phyloP scores from a whole-genome alignment of 2,797 vertebrate species.

The Psittacula derbiana region DNA sequence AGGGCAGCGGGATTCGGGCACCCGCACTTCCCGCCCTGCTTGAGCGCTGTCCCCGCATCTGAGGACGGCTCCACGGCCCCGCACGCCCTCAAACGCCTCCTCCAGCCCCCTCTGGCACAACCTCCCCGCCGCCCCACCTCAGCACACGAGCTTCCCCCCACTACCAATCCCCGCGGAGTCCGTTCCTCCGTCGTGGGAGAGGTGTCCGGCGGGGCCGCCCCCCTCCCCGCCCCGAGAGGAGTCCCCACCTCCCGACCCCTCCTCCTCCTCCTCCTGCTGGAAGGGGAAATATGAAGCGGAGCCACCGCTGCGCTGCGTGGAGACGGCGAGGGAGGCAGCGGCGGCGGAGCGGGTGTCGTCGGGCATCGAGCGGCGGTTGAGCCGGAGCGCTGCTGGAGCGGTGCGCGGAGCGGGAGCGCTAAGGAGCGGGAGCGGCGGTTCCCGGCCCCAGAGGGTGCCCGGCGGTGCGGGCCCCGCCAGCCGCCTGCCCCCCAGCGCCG shows the following conservation, averaged over 20 bases:
- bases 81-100: background rate
- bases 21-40: background rate
- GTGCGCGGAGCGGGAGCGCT: background rate
- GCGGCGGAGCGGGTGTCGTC: background rate
- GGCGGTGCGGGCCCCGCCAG: background rate
- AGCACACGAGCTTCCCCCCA: background rate
- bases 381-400: background rate
- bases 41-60: background rate
- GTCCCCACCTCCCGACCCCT: conserved; percentile 3
- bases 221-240: background rate
- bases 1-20: background rate
- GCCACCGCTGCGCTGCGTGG: background rate
- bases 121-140: background rate
- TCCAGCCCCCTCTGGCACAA: background rate
- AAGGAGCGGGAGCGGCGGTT: background rate
- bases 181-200: background rate
- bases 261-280: conserved; percentile 34
- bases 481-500: background rate
- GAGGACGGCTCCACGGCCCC: background rate
- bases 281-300: conserved; percentile 76
- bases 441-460: background rate
- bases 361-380: background rate
- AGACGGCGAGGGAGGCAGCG: background rate
- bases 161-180: background rate
- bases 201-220: background rate